Evolutionary conservation across 2,888 invertebrate species (phyloP).

Genomic region (Dilophus febrilis): DNA sequence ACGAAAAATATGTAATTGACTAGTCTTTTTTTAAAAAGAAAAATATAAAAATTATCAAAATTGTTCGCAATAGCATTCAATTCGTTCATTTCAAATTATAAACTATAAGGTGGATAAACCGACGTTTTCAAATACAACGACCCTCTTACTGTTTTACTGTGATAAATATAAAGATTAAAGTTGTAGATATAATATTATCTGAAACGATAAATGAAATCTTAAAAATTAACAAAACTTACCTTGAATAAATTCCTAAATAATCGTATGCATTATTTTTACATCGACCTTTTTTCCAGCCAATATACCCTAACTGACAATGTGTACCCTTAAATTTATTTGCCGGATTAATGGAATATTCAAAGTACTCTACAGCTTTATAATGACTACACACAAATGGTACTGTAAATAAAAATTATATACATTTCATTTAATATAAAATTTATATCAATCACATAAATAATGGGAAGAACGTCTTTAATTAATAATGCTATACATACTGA

Average conservation of each 20-base stretch:
- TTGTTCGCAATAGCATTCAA: too few species aligned
- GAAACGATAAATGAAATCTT: background rate
- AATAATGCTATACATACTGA: background rate
- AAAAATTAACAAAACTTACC: background rate
- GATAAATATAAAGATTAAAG: too few species aligned
- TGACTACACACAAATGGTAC: conserved; percentile 1
- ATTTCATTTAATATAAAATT: too few species aligned
- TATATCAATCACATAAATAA: too few species aligned
- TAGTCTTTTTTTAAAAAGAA: too few species aligned
- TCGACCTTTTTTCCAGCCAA: background rate
- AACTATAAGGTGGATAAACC: background rate
- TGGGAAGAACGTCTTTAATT: too few species aligned
- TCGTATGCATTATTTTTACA: background rate
- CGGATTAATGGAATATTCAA: background rate
- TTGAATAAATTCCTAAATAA: conserved; percentile 1
- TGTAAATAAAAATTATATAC: background rate
- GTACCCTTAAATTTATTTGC: background rate
- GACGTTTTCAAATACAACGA: background rate
- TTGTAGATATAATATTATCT: background rate
- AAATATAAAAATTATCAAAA: too few species aligned
- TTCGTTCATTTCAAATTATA: too few species aligned
- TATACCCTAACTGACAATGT: background rate
- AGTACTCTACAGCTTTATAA: conserved; percentile 1
- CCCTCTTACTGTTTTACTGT: background rate
- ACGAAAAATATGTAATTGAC: too few species aligned